A percentile compares a stretch with the other conserved stretches of the same genome.
These are phyloP conservation scores for Meiosimyza decipiens DNA, from an alignment of 2,888 invertebrate species.

Conservation along the genomic window DNA sequence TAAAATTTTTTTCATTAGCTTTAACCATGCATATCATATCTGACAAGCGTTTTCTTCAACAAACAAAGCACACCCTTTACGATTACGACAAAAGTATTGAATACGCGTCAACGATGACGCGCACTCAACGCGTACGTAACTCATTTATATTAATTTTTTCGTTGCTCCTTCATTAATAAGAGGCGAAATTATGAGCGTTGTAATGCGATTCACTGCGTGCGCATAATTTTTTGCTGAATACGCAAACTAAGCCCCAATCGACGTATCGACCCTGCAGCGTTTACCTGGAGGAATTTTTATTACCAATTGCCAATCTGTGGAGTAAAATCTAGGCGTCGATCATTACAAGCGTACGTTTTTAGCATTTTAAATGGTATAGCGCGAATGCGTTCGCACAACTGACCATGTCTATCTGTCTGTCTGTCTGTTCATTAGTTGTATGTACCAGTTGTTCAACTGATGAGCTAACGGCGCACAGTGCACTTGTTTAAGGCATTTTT, in stretches of 20 bases:
- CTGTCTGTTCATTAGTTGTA: background rate
- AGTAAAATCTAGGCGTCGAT: conserved; percentile 35
- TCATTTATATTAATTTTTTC: conserved; percentile 36
- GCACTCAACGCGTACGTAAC: conserved; percentile 16
- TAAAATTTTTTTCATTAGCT: too few species aligned
- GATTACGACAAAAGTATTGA: too few species aligned
- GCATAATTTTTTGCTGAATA: conserved; percentile 14
- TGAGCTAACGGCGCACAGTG: too few species aligned
- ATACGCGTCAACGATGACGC: background rate
- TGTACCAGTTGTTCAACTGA: too few species aligned
- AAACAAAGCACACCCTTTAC: too few species aligned
- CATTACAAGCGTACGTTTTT: conserved; percentile 37
- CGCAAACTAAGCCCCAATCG: too few species aligned
- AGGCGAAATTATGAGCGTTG: conserved; percentile 31
- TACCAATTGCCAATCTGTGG: conserved; percentile 14
- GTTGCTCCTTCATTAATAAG: conserved; percentile 27
- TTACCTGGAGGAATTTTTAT: conserved; percentile 7
- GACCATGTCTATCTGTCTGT: background rate
- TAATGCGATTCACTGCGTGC: conserved; percentile 10
- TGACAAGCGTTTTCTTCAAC: too few species aligned
- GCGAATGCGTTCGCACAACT: background rate
- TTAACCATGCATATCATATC: too few species aligned
- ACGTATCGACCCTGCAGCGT: conserved; percentile 17
- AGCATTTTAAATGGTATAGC: conserved; percentile 31
- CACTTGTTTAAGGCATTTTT: too few species aligned